phyloP scores from a whole-genome alignment of 2,888 invertebrate species.

The Dichetophora obliterata region DNA sequence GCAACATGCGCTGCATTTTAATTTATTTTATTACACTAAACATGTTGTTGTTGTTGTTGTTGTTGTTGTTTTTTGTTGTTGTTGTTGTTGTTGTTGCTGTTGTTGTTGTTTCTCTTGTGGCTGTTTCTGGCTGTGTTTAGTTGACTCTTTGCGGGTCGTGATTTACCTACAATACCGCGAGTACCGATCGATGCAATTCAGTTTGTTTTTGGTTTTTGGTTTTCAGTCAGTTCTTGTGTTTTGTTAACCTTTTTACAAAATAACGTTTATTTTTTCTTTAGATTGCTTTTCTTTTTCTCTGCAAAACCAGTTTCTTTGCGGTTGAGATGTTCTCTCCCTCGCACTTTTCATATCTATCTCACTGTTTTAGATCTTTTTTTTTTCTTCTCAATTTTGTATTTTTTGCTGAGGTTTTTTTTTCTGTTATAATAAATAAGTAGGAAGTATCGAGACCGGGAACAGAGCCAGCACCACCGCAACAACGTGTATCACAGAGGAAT shows the following conservation, averaged over 20 bases:
- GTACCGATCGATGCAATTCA: background rate
- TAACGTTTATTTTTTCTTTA: background rate
- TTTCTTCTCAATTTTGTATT: slow-evolving; percentile 4
- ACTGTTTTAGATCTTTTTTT: background rate
- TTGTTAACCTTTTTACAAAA: background rate
- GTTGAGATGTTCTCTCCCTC: background rate
- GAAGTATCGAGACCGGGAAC: slow-evolving; percentile 29
- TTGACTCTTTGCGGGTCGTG: slow-evolving; percentile 2
- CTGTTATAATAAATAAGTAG: slow-evolving; percentile 25
- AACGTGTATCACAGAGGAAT: background rate
- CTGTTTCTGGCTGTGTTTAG: background rate
- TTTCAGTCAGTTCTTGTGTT: background rate
- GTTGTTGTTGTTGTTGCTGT: background rate
- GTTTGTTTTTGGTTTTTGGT: background rate
- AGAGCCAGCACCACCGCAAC: background rate
- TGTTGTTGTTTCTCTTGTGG: background rate
- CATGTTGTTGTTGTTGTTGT: background rate
- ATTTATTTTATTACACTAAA: background rate
- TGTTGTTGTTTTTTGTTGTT: too few species aligned
- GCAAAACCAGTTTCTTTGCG: slow-evolving; percentile 13
- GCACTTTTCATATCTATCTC: background rate
- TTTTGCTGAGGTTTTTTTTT: slow-evolving; percentile 23
- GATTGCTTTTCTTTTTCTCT: background rate
- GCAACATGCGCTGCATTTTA: slow-evolving; percentile 23
- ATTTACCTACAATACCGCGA: background rate